A percentile compares a stretch with the other conserved stretches of the same genome.
These are phyloP conservation scores for Andrena minutula DNA, from an alignment of 2,888 invertebrate species.

Conservation along the genomic window DNA sequence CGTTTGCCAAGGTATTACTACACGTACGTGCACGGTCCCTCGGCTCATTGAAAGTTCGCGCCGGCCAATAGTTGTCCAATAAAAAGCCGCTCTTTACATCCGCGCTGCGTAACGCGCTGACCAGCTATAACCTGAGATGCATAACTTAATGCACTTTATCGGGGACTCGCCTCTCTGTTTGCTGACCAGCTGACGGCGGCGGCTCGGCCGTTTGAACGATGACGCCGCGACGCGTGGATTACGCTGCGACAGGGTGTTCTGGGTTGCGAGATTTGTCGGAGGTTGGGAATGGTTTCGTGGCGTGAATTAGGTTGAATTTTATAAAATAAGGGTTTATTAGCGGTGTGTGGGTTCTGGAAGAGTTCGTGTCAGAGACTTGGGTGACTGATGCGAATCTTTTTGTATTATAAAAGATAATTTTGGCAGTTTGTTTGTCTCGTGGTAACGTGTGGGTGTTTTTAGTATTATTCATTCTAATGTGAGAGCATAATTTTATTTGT, in stretches of 20 bases:
- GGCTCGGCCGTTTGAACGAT: slow-evolving; percentile 2
- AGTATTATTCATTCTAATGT: too few species aligned
- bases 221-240: slow-evolving; percentile 30
- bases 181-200: slow-evolving; percentile 34
- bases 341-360: neutral
- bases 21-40: slow-evolving; percentile 62
- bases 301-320: neutral
- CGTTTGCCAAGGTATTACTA: slow-evolving; percentile 75
- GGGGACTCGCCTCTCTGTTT: slow-evolving; percentile 49
- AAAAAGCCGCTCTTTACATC: slow-evolving; percentile 71
- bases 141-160: slow-evolving; percentile 70
- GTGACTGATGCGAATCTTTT: neutral
- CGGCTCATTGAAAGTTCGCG: slow-evolving; percentile 73
- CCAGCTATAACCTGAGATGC: slow-evolving; percentile 61
- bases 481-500: too few species aligned
- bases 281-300: neutral
- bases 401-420: too few species aligned
- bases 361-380: neutral
- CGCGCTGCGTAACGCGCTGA: slow-evolving; percentile 49
- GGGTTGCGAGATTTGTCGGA: neutral
- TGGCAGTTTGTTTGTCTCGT: too few species aligned
- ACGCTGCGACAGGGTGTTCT: neutral
- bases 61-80: slow-evolving; percentile 70
- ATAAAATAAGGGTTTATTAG: neutral
- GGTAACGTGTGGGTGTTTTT: too few species aligned